Evolutionary conservation across 2,797 vertebrate species (phyloP), one percentile per base, ranked within the genome.

Genomic region (Myiotriccus ornatus): DNA sequence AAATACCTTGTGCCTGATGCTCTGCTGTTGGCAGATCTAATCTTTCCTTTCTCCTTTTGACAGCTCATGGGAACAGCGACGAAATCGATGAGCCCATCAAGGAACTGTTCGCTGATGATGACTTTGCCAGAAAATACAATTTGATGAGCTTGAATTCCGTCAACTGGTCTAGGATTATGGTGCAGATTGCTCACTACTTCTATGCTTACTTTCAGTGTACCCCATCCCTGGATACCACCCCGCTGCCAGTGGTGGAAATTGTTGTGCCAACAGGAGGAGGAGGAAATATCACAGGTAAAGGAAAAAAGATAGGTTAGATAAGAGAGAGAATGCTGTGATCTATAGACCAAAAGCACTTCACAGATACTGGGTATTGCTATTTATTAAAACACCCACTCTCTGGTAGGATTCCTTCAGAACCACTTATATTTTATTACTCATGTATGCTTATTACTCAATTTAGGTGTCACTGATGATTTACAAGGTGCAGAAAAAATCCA

Each of bases 141-240:
- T 97, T 99, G 71, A 99, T 99, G 98, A 99, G 99, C 93, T 95
- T 99, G 68, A 99, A 99, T 95, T 99, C 99, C 0, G 94, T 99
- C 89, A 99, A 99, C 92, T 99, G 99, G 99, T 98, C 98, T 7
- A 97, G 99, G 84, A 94, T 99, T 94, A 98, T 99, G 94, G 97
- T 99, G 87, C 99, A 99, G 97, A 98, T 99, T 3, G 98, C 98
- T 30, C 99, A 99, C 96, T 98, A 98, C 95, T 98, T 99, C 97
- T 99, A 98, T 1, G 98, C 98, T 9, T 99, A 99, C 96, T 98
- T 99, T 83, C 98, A 92, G 55, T 98, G 99, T 5, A 65, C 89
- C 2, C 94, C 97, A 0, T 50, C 97, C 63, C 85, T 98, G 84
- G 93, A 93, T 76, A 53, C 50, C 5, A 53, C 79, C 5, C 86